Percentiles rank a stretch among this genome's conserved stretches.
phyloP scores from a whole-genome alignment of 2,113 vertebrate genomes.

The Sciurus niger region DNA sequence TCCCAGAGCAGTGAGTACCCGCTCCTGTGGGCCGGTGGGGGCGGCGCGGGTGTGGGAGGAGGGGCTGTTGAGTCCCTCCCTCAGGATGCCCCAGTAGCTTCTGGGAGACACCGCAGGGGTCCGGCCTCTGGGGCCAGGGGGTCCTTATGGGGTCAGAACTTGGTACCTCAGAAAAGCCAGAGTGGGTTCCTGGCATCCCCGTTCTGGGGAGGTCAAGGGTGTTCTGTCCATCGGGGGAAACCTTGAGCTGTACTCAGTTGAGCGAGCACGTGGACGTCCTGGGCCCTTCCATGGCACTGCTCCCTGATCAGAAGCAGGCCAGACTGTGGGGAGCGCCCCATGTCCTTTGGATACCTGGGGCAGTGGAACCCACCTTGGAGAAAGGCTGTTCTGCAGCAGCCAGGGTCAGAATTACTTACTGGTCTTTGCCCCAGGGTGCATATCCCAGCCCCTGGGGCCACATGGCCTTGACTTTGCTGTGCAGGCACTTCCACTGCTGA shows the following conservation, averaged over 20 bases:
- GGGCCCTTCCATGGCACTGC: neutral
- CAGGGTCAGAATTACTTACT: neutral
- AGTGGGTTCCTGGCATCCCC: neutral
- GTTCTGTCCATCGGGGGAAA: neutral
- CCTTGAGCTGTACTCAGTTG: neutral
- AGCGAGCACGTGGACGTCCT: neutral
- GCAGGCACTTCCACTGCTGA: neutral
- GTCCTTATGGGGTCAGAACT: neutral
- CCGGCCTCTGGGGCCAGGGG: neutral
- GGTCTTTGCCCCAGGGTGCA: neutral
- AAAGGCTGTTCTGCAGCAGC: neutral
- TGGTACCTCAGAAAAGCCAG: neutral
- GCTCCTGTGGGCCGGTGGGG: neutral
- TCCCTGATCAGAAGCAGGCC: no score
- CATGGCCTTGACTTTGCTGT: neutral
- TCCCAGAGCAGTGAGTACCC: conserved; percentile 91
- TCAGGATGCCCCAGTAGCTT: neutral
- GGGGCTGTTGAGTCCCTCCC: neutral
- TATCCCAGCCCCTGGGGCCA: neutral
- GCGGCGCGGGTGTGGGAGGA: neutral
- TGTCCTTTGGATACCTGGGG: neutral
- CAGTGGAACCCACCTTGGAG: neutral
- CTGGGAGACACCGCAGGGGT: neutral
- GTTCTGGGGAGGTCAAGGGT: neutral
- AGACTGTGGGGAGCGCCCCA: fast-evolving